Conservation (phyloP, 2,797 vertebrate genomes). For the Alosa sapidissima region DNA sequence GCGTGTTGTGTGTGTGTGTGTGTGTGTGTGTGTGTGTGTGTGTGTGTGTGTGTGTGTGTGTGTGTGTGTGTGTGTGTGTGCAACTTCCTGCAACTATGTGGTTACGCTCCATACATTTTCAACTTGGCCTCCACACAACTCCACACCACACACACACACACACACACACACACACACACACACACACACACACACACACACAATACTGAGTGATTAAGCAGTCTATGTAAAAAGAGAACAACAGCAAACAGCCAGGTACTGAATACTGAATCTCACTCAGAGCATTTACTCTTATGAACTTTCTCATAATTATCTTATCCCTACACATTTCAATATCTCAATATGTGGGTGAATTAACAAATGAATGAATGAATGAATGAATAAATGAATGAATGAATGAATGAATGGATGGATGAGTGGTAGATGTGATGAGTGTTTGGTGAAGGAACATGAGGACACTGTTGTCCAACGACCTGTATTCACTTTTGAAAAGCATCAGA, state of each 20-base stretch:
- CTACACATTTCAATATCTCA: too few relatives aligned
- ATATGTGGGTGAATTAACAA: too few relatives aligned
- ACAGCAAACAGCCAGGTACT: neutral
- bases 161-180: too few relatives aligned
- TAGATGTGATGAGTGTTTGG: neutral
- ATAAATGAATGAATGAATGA: neutral
- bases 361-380: neutral
- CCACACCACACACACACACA: neutral
- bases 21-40: neutral
- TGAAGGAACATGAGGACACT: too few relatives aligned
- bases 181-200: too few relatives aligned
- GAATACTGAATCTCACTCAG: neutral
- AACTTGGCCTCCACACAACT: too few relatives aligned
- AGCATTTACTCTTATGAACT: too few relatives aligned
- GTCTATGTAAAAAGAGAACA: neutral
- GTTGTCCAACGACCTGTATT: neutral
- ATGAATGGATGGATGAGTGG: neutral
- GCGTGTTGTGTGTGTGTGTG: neutral
- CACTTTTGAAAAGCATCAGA: neutral
- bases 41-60: conserved; percentile 1
- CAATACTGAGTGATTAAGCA: neutral
- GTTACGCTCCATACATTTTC: too few relatives aligned
- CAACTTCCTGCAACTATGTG: too few relatives aligned
- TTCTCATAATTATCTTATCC: too few relatives aligned
- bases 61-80: neutral